These are phyloP conservation scores for Ornithoptera priamus DNA, from an alignment of 2,888 invertebrate genomes.

Conservation along the genomic window DNA sequence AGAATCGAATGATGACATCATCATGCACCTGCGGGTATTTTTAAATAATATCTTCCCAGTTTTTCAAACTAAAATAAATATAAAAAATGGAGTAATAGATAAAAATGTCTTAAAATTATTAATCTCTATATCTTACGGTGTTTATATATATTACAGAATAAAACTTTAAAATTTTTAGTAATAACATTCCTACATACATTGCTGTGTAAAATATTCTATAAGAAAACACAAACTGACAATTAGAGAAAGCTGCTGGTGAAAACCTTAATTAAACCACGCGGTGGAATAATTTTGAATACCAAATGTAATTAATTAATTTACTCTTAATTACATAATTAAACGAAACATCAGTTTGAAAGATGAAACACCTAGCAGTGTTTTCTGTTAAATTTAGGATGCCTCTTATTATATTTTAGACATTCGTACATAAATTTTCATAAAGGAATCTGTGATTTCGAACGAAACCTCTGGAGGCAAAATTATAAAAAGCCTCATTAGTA, in stretches of 20 bases:
- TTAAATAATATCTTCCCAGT: too few species aligned
- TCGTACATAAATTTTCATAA: slow-evolving; percentile 18
- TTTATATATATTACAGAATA: too few species aligned
- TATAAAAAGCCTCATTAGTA: slow-evolving; percentile 62
- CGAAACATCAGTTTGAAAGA: too few species aligned
- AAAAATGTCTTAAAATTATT: too few species aligned
- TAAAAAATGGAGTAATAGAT: too few species aligned
- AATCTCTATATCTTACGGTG: too few species aligned
- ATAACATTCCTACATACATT: too few species aligned
- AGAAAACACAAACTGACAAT: background rate
- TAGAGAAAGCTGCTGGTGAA: background rate
- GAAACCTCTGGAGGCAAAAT: slow-evolving; percentile 41
- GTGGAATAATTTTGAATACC: slow-evolving; percentile 11
- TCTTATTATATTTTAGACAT: background rate
- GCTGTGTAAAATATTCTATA: too few species aligned
- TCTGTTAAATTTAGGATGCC: background rate
- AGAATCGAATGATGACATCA: too few species aligned
- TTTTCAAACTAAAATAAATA: too few species aligned
- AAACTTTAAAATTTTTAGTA: too few species aligned
- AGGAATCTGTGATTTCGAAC: slow-evolving; percentile 33
- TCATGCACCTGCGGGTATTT: too few species aligned
- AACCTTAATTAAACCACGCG: slow-evolving; percentile 7
- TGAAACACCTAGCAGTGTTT: background rate
- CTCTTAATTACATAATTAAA: slow-evolving; percentile 1
- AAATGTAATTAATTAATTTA: slow-evolving; percentile 15